A percentile compares a stretch with the other conserved stretches of the same genome.
Conservation (phyloP, 2,888 invertebrate genomes). For the Volucella inanis region DNA sequence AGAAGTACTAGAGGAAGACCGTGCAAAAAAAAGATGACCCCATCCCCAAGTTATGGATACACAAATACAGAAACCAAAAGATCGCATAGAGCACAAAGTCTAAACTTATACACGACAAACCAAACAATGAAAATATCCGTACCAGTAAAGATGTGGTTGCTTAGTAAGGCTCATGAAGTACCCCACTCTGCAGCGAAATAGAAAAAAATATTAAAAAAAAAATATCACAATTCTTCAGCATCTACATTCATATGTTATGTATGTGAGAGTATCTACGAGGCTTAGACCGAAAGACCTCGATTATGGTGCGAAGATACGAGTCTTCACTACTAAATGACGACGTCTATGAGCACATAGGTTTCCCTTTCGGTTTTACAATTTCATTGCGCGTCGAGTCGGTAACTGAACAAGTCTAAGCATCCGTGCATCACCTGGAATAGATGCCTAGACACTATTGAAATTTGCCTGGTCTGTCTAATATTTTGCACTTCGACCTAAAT, state of each 20-base stretch:
- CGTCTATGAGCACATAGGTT: slow-evolving; percentile 78
- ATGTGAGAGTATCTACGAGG: slow-evolving; percentile 64
- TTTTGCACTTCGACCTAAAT: neutral
- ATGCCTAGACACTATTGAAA: slow-evolving; percentile 64
- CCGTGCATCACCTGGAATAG: slow-evolving; percentile 79
- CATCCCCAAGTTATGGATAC: slow-evolving; percentile 48
- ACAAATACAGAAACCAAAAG: slow-evolving; percentile 44
- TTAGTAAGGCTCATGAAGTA: slow-evolving; percentile 9
- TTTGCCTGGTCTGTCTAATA: slow-evolving; percentile 76
- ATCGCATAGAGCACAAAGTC: slow-evolving; percentile 60
- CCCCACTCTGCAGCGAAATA: too few relatives aligned
- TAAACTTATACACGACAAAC: slow-evolving; percentile 38
- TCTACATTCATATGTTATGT: slow-evolving; percentile 21
- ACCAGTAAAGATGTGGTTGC: slow-evolving; percentile 51
- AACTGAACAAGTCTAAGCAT: slow-evolving; percentile 82
- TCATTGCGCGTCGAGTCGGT: slow-evolving; percentile 83
- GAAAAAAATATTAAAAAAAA: neutral
- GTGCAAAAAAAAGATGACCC: slow-evolving; percentile 64
- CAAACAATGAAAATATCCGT: slow-evolving; percentile 47
- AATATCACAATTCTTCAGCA: slow-evolving; percentile 75
- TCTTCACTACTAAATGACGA: slow-evolving; percentile 62
- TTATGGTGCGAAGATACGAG: slow-evolving; percentile 66
- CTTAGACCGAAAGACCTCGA: slow-evolving; percentile 74
- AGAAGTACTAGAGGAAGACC: slow-evolving; percentile 16
- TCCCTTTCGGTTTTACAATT: slow-evolving; percentile 82